These are phyloP conservation scores for Hyperoodon ampullatus DNA, from an alignment of 2,113 vertebrate species.

Conservation along the genomic window DNA sequence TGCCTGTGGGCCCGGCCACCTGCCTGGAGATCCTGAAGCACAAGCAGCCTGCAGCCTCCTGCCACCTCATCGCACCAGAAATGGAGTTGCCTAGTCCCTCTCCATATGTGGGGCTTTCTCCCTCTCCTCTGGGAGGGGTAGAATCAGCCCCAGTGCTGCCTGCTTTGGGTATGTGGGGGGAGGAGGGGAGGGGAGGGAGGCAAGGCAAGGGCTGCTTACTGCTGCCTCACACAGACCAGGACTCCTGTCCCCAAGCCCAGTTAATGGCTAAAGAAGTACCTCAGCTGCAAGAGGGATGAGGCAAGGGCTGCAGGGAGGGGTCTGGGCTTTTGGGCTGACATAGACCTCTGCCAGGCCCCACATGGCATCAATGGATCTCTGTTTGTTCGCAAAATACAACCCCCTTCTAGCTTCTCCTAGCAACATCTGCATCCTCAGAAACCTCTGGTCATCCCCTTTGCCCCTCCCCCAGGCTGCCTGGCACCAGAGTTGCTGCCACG, in stretches of 20 bases:
- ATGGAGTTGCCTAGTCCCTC: not conserved
- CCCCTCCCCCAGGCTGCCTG: slow-evolving; percentile 38
- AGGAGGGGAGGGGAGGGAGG: not conserved
- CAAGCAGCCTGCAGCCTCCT: not conserved
- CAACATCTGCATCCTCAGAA: slow-evolving; percentile 69
- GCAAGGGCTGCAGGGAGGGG: not conserved
- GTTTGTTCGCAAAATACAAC: slow-evolving; percentile 72
- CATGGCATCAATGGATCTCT: slow-evolving; percentile 55
- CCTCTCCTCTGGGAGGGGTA: not conserved
- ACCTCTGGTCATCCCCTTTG: slow-evolving; percentile 30
- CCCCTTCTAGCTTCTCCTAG: slow-evolving; percentile 70
- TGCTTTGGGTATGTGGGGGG: not conserved
- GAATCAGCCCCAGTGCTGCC: not conserved
- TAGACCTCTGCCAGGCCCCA: slow-evolving; percentile 8
- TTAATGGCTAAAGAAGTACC: slow-evolving; percentile 11
- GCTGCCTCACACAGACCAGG: slow-evolving; percentile 37
- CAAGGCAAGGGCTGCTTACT: not conserved
- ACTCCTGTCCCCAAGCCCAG: not conserved
- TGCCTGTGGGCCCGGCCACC: not conserved
- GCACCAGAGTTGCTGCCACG: slow-evolving; percentile 27
- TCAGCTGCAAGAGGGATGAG: slow-evolving; percentile 14
- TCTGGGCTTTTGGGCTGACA: slow-evolving; percentile 27
- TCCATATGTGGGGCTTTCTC: not conserved
- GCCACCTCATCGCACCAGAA: not conserved
- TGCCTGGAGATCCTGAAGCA: not conserved